Percentiles rank a stretch among this genome's conserved stretches.
phyloP scores from a whole-genome alignment of 2,113 vertebrate species.

The Manacus vitellinus region DNA sequence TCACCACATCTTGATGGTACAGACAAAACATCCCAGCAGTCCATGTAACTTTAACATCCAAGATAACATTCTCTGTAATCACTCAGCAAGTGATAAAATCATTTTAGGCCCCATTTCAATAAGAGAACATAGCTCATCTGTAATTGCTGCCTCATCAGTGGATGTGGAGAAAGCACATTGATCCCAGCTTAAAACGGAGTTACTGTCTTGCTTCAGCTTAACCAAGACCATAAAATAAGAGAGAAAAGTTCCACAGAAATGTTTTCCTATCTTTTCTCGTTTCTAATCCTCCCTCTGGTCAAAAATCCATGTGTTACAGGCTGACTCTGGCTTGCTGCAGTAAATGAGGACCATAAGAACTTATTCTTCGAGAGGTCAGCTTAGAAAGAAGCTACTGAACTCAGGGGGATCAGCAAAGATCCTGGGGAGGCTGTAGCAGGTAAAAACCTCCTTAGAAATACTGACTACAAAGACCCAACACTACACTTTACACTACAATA shows the following conservation, averaged over 20 bases:
- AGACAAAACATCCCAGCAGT: not conserved
- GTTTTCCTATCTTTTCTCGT: not conserved
- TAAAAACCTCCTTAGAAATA: constrained; percentile 11
- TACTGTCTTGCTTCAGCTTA: not conserved
- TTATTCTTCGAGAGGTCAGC: not conserved
- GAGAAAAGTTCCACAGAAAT: not conserved
- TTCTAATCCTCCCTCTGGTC: not conserved
- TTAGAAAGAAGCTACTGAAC: not conserved
- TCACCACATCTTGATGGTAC: not conserved
- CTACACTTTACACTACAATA: not conserved
- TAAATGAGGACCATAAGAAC: not conserved
- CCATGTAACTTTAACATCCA: not conserved
- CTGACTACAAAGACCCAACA: not conserved
- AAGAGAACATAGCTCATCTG: not conserved
- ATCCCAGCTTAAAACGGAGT: not conserved
- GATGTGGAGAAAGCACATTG: not conserved
- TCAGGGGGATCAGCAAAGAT: not conserved
- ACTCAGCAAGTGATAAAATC: not conserved
- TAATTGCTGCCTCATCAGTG: not conserved
- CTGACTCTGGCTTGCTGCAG: not conserved
- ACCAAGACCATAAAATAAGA: not conserved
- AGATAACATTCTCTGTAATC: not conserved
- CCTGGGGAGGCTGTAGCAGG: not conserved
- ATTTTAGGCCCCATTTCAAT: not conserved
- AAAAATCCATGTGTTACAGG: not conserved